These are phyloP conservation scores for Oryzias woworae DNA, from an alignment of 2,113 vertebrate genomes.

Conservation along the genomic window DNA sequence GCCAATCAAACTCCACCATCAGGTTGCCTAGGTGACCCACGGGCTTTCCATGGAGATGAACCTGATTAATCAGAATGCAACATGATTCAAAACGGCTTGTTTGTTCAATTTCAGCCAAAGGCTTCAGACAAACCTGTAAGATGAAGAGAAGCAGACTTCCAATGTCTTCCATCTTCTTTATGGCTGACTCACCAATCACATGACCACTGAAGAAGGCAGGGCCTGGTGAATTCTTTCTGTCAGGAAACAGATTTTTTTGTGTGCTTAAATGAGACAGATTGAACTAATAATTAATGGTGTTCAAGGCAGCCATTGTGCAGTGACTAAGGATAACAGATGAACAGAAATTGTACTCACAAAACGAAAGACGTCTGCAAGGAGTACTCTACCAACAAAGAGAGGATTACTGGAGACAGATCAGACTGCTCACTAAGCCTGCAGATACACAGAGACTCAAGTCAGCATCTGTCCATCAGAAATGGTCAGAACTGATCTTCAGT, in stretches of 20 bases:
- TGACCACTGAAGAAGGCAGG: conserved; percentile 81
- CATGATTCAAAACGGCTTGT: no score
- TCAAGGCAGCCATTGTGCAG: no score
- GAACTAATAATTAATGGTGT: no score
- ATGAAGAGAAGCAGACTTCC: conserved; percentile 77
- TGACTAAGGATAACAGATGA: neutral
- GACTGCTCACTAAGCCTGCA: conserved; percentile 85
- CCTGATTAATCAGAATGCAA: conserved; percentile 65
- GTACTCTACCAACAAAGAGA: conserved; percentile 82
- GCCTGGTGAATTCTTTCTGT: conserved; percentile 19
- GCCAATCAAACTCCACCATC: conserved; percentile 87
- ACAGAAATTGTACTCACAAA: conserved; percentile 40
- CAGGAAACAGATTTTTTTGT: neutral
- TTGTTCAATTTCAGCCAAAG: neutral
- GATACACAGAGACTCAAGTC: conserved; percentile 14
- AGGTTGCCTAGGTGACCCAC: conserved; percentile 79
- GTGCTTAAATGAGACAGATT: no score
- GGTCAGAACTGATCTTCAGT: neutral
- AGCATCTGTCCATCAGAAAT: neutral
- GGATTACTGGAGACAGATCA: conserved; percentile 71
- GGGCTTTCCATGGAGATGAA: conserved; percentile 73
- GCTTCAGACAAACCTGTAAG: conserved; percentile 41
- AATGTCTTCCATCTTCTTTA: conserved; percentile 80
- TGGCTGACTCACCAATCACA: conserved; percentile 86
- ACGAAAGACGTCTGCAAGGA: conserved; percentile 74